phyloP scores from a whole-genome alignment of 2,888 invertebrate species.

The Atethmia centrago region DNA sequence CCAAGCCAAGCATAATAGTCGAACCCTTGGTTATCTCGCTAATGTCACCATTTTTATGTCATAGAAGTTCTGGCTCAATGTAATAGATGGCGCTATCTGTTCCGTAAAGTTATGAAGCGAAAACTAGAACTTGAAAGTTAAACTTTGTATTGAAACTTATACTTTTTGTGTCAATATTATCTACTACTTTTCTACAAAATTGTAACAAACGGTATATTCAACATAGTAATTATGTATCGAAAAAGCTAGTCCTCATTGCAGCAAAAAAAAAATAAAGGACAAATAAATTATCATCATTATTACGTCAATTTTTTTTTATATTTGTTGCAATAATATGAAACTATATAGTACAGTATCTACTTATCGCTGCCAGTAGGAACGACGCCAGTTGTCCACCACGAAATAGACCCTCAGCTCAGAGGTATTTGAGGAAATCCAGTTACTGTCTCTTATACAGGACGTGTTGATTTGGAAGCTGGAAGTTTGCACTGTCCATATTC shows the following conservation, averaged over 20 bases:
- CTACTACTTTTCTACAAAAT: neutral
- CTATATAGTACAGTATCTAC: conserved; percentile 9
- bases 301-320: conserved; percentile 4
- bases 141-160: neutral
- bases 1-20: neutral
- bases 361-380: conserved; percentile 36
- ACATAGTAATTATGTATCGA: neutral
- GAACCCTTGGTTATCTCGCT: neutral
- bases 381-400: conserved; percentile 81
- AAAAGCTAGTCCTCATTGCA: too few species aligned
- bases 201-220: neutral
- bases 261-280: neutral
- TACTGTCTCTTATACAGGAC: conserved; percentile 71
- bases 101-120: neutral
- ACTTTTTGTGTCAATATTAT: neutral
- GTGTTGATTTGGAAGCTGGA: conserved; percentile 48
- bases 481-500: neutral
- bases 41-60: conserved; percentile 16
- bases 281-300: neutral
- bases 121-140: neutral
- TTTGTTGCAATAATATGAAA: conserved; percentile 31
- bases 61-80: conserved; percentile 1
- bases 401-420: conserved; percentile 80
- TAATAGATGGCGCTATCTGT: conserved; percentile 49
- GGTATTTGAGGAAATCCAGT: conserved; percentile 82